Base-by-base conservation (phyloP, 2,888 invertebrate genomes). In the Lasioglossum morio region DNA sequence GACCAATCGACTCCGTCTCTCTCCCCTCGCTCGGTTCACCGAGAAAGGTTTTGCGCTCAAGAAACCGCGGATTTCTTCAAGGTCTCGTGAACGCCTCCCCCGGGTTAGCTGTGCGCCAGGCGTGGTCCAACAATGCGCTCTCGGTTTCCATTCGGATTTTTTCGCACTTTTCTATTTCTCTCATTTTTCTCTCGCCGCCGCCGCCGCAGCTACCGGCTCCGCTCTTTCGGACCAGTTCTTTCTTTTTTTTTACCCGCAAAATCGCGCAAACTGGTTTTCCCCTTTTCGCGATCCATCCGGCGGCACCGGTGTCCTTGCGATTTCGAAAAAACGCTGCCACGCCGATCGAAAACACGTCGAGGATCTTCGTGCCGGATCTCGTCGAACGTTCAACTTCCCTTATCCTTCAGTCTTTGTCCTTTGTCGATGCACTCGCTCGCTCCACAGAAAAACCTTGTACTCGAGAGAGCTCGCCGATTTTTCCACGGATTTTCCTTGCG, bases 1-100 rank as follows among this genome's bases (percentile, higher is more conserved):
- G 81, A 79, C 91, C 91, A 90, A 91, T 92, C 88, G 76, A 87
- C 82, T 53, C 53, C n/a, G n/a, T n/a, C 23, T 53, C 57, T 82
- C 85, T 82, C 48, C 86, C 87, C 75, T 77, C 53, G 81, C 53
- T 2, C 16, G 82, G 82, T 82, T 82, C 72, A 46, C 69, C 70
- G 89, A 85, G 86, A 89, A 88, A 85, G 87, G 83, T 90, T 87
- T 88, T 88, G 84, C 74, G 37, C 14, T 10, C 75, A 34, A 23
- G 74, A 69, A 70, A 84, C 69, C 70, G 43, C n/a, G 85, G 66
- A 53, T 37, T 66, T 34, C 63, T 79, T 76, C 85, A 84, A 85
- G 85, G 84, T 69, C 63, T 23, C 10, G 53, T 3, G 69, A 14
- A 40, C 37, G 19, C 34, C 34, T 81, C 4, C 14, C 70, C 16